These are phyloP conservation scores for Schizopygopsis pylzovi DNA, from an alignment of 2,797 vertebrate genomes.

Conservation along the genomic window DNA sequence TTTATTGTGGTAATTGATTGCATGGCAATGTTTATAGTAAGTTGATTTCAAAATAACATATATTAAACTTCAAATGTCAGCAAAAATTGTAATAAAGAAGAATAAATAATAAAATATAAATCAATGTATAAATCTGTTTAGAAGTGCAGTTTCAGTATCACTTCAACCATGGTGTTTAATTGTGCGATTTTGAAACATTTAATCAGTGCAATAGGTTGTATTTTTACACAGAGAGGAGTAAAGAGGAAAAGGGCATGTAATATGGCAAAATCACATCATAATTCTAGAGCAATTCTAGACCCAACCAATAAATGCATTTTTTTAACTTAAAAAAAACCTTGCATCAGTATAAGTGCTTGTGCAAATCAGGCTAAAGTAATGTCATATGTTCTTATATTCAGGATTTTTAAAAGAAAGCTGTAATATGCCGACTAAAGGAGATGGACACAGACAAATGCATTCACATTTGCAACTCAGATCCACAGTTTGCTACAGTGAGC, in stretches of 20 bases:
- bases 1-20: not conserved
- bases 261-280: not conserved
- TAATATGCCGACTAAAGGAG: not conserved
- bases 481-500: slow-evolving; percentile 30
- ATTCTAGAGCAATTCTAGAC: not conserved
- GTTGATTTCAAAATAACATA: not conserved
- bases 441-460: not conserved
- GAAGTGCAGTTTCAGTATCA: not conserved
- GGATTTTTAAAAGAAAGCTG: not conserved
- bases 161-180: not conserved
- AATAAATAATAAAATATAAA: not conserved
- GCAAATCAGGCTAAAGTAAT: not conserved
- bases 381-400: not conserved
- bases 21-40: not conserved
- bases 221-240: not conserved
- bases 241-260: not conserved
- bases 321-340: not conserved
- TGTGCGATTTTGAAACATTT: not conserved
- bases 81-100: not conserved
- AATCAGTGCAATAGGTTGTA: not conserved
- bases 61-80: not conserved
- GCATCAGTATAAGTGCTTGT: not conserved
- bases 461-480: slow-evolving; percentile 37
- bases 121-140: not conserved
- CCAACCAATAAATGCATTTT: not conserved